These are phyloP conservation scores for Eurytoma adleriae DNA, from an alignment of 2,888 invertebrate genomes.

Conservation along the genomic window DNA sequence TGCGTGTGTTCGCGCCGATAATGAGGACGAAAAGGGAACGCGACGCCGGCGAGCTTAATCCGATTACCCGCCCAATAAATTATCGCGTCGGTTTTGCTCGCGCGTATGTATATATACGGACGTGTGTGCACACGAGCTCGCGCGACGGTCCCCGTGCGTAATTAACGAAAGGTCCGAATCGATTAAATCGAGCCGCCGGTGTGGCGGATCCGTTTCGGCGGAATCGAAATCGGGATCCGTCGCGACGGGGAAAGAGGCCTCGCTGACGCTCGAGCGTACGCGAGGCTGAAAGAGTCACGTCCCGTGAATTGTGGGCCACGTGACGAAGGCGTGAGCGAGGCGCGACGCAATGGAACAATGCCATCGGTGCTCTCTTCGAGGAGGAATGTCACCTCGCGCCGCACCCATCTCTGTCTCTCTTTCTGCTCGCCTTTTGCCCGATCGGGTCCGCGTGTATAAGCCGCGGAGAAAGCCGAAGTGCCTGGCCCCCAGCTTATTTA, in stretches of 20 bases:
- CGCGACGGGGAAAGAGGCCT: neutral
- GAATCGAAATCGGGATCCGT: slow-evolving; percentile 16
- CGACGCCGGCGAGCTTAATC: slow-evolving; percentile 17
- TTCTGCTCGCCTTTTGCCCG: slow-evolving; percentile 52
- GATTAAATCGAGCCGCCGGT: neutral
- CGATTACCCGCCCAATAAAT: slow-evolving; percentile 48
- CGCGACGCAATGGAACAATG: slow-evolving; percentile 75
- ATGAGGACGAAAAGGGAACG: slow-evolving; percentile 39
- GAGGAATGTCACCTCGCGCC: slow-evolving; percentile 72
- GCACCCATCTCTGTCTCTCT: slow-evolving; percentile 69
- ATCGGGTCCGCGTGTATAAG: slow-evolving; percentile 51
- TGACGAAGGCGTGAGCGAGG: slow-evolving; percentile 75
- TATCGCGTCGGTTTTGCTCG: neutral
- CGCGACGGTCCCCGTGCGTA: neutral
- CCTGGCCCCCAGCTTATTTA: neutral
- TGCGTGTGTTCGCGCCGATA: slow-evolving; percentile 26
- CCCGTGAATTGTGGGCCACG: slow-evolving; percentile 75
- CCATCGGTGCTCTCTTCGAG: slow-evolving; percentile 74
- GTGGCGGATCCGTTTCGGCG: neutral
- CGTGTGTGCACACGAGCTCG: neutral
- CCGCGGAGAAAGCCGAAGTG: slow-evolving; percentile 14
- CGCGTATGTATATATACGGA: neutral
- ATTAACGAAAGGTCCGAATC: neutral
- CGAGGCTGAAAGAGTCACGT: slow-evolving; percentile 71
- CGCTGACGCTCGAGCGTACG: slow-evolving; percentile 2